These are phyloP conservation scores for Galaxias olidus DNA, from an alignment of 2,797 vertebrate species.

Conservation along the genomic window DNA sequence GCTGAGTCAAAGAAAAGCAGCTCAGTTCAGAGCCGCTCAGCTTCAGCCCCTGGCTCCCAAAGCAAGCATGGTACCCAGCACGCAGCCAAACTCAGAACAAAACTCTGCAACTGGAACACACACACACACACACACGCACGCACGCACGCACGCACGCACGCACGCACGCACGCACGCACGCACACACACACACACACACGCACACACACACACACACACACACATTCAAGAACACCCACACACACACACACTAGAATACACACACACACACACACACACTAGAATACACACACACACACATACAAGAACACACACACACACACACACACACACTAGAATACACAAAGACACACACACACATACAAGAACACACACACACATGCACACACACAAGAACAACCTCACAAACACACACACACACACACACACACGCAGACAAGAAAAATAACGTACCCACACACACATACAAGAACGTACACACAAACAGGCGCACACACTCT, in stretches of 20 bases:
- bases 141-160: not conserved
- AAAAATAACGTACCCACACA: slow-evolving; percentile 8
- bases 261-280: too few relatives aligned
- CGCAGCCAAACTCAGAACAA: slow-evolving; percentile 58
- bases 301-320: slow-evolving; percentile 14
- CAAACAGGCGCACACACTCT: not conserved
- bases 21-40: slow-evolving; percentile 59
- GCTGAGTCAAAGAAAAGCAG: slow-evolving; percentile 71
- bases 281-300: too few relatives aligned
- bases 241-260: not conserved
- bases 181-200: slow-evolving; percentile 17
- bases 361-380: not conserved
- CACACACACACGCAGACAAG: slow-evolving; percentile 1
- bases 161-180: slow-evolving; percentile 6
- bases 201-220: slow-evolving; percentile 12
- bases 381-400: slow-evolving; percentile 4
- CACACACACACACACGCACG: slow-evolving; percentile 14
- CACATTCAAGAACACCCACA: slow-evolving; percentile 7
- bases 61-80: slow-evolving; percentile 64
- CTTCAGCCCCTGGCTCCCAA: slow-evolving; percentile 60
- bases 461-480: slow-evolving; percentile 6
- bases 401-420: slow-evolving; percentile 17
- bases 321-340: slow-evolving; percentile 38
- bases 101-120: slow-evolving; percentile 37
- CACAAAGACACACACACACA: slow-evolving; percentile 19